Evolutionary conservation across 2,888 invertebrate genomes (phyloP).

Genomic region (Plutella xylostella): DNA sequence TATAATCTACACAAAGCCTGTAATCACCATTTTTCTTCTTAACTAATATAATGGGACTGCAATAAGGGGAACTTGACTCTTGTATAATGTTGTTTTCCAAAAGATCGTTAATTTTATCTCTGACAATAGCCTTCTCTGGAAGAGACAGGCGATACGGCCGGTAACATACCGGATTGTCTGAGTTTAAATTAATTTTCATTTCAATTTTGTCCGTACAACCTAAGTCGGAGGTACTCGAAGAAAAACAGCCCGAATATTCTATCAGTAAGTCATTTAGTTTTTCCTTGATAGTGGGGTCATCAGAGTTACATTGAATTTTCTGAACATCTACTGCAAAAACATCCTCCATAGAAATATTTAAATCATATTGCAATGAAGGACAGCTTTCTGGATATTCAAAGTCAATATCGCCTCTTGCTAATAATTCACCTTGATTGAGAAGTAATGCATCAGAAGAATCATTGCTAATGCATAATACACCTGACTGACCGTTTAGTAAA

Average conservation of each 20-base stretch:
- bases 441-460: too few relatives aligned
- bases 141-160: not conserved
- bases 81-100: slow-evolving; percentile 1
- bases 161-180: not conserved
- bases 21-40: not conserved
- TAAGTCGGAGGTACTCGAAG: not conserved
- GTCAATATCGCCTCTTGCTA: too few relatives aligned
- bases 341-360: too few relatives aligned
- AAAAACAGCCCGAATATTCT: not conserved
- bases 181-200: not conserved
- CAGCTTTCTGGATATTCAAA: too few relatives aligned
- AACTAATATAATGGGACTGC: slow-evolving; percentile 2
- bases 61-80: slow-evolving; percentile 1
- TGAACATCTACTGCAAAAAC: not conserved
- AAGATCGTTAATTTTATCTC: slow-evolving; percentile 1
- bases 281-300: not conserved
- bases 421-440: too few relatives aligned
- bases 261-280: not conserved
- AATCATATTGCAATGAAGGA: too few relatives aligned
- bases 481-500: too few relatives aligned
- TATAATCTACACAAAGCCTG: slow-evolving; percentile 2
- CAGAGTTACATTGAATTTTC: not conserved
- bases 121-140: not conserved
- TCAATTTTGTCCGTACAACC: not conserved
- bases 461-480: too few relatives aligned